These are phyloP conservation scores for Cephus pygmeus DNA, from an alignment of 2,888 invertebrate species.

Conservation along the genomic window DNA sequence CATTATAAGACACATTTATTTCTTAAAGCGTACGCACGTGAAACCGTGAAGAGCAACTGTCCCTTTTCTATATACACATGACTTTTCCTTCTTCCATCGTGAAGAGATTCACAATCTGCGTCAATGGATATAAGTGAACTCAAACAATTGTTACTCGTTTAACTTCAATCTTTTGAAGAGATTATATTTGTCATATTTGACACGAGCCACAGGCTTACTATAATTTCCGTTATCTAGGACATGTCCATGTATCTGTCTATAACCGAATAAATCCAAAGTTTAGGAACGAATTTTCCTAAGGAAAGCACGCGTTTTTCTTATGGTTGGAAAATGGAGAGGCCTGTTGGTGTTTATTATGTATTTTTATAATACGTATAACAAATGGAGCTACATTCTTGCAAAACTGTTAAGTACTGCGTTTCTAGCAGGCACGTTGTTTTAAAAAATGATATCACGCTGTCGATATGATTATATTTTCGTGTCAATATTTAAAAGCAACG, in stretches of 20 bases:
- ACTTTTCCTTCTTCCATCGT: background rate
- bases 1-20: slow-evolving; percentile 62
- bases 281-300: background rate
- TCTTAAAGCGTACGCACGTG: slow-evolving; percentile 43
- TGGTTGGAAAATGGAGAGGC: background rate
- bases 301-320: background rate
- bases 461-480: background rate
- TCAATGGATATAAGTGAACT: background rate
- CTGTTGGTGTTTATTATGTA: background rate
- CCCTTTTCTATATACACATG: slow-evolving; percentile 21
- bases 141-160: background rate
- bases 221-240: background rate
- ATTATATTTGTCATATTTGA: background rate
- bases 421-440: background rate
- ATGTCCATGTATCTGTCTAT: background rate
- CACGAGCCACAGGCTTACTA: background rate
- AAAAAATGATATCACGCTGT: background rate
- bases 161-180: background rate
- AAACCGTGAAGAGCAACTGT: slow-evolving; percentile 30
- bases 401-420: background rate
- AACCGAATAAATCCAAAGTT: background rate
- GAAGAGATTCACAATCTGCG: background rate
- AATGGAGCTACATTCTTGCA: background rate
- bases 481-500: background rate
- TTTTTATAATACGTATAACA: background rate